Conservation (phyloP, 2,113 vertebrate species). For the Ochotona curzoniae region DNA sequence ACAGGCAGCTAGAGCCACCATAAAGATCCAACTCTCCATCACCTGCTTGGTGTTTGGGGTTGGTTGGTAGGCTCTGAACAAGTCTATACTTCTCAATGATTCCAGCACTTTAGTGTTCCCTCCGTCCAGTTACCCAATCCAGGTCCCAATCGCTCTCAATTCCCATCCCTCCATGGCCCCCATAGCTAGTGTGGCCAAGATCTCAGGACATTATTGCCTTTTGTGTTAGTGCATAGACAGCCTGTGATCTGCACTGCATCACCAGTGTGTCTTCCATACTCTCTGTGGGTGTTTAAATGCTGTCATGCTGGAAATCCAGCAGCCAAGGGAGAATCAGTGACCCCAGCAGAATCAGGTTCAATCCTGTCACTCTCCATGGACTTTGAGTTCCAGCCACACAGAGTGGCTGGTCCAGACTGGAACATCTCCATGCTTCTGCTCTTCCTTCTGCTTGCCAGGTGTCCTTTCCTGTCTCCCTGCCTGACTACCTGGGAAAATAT, state of each 20-base stretch:
- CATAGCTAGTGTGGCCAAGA: fast-evolving
- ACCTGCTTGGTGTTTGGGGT: neutral
- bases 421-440: neutral
- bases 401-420: neutral
- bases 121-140: neutral
- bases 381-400: neutral
- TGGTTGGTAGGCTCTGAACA: neutral
- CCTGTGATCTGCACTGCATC: neutral
- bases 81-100: neutral
- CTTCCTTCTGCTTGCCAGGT: neutral
- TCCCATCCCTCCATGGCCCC: neutral
- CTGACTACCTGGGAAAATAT: neutral
- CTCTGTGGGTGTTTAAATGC: neutral
- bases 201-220: neutral
- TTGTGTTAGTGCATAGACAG: neutral
- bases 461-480: neutral
- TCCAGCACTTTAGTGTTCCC: neutral
- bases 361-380: neutral
- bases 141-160: neutral
- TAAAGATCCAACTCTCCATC: neutral
- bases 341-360: neutral
- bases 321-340: neutral
- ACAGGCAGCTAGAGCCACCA: neutral
- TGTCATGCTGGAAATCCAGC: neutral
- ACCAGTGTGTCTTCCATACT: neutral